Evolutionary conservation across 2,888 invertebrate species (phyloP).

Genomic region (Cantharis rufa): DNA sequence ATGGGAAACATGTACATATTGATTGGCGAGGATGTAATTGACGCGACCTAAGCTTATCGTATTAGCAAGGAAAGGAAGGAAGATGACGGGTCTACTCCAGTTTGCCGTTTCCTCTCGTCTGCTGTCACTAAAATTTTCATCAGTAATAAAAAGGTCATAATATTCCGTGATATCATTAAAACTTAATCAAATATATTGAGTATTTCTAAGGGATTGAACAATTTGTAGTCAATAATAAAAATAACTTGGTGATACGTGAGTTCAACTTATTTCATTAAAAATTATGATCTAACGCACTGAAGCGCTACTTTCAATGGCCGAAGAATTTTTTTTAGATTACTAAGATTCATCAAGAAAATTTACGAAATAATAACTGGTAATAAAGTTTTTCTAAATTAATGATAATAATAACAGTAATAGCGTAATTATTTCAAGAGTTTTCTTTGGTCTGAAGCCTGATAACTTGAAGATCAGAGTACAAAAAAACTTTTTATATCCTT

Average conservation of each 20-base stretch:
- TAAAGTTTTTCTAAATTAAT: too few relatives aligned
- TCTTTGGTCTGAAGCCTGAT: too few relatives aligned
- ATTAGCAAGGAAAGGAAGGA: conserved; percentile 26
- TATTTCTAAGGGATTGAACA: neutral
- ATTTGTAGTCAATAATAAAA: neutral
- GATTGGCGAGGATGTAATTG: conserved; percentile 32
- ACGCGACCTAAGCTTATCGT: conserved; percentile 25
- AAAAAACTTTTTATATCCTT: too few relatives aligned
- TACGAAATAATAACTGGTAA: neutral
- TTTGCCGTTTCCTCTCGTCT: conserved; percentile 18
- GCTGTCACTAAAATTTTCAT: conserved; percentile 17
- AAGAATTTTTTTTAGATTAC: neutral
- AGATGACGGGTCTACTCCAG: conserved; percentile 13
- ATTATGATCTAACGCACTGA: neutral
- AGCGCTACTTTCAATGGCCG: neutral
- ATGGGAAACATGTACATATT: conserved; percentile 29
- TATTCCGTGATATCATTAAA: neutral
- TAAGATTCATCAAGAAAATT: neutral
- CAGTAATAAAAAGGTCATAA: conserved; percentile 11
- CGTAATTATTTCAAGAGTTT: too few relatives aligned
- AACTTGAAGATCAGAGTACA: too few relatives aligned
- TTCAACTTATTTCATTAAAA: neutral
- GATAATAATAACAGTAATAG: too few relatives aligned
- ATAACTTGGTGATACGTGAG: neutral
- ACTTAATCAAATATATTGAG: neutral